Percentiles rank a stretch among this genome's conserved stretches.
These are phyloP conservation scores for Meghimatium bilineatum DNA, from an alignment of 2,888 invertebrate species.

Conservation along the genomic window DNA sequence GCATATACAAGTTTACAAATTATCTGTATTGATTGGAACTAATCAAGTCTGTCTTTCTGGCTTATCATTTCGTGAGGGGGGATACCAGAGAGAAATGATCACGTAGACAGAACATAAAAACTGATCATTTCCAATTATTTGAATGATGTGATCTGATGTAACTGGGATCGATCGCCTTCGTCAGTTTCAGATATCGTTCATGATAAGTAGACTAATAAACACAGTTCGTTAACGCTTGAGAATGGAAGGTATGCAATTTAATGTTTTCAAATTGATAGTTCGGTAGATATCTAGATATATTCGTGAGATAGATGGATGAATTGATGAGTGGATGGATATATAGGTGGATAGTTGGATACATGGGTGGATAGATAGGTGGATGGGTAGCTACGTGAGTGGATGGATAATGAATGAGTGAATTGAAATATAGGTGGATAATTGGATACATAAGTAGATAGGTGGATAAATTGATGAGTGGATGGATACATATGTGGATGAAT, in stretches of 20 bases:
- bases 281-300: no score
- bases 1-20: constrained; percentile 15
- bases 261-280: background rate
- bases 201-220: background rate
- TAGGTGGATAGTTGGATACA: no score
- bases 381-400: no score
- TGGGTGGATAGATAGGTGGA: no score
- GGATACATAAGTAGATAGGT: no score
- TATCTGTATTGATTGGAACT: constrained; percentile 8
- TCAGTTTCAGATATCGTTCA: background rate
- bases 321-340: no score
- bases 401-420: no score
- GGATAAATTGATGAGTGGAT: no score
- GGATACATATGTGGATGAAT: no score
- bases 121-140: constrained; percentile 20
- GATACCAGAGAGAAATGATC: background rate
- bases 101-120: background rate
- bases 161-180: background rate
- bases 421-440: no score
- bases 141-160: constrained; percentile 13
- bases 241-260: no score
- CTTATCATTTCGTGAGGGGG: constrained; percentile 11
- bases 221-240: background rate
- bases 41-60: constrained; percentile 27
- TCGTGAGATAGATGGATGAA: background rate